These are phyloP conservation scores for Trypoxylon attenuatum DNA, from an alignment of 2,888 invertebrate genomes.

Conservation along the genomic window DNA sequence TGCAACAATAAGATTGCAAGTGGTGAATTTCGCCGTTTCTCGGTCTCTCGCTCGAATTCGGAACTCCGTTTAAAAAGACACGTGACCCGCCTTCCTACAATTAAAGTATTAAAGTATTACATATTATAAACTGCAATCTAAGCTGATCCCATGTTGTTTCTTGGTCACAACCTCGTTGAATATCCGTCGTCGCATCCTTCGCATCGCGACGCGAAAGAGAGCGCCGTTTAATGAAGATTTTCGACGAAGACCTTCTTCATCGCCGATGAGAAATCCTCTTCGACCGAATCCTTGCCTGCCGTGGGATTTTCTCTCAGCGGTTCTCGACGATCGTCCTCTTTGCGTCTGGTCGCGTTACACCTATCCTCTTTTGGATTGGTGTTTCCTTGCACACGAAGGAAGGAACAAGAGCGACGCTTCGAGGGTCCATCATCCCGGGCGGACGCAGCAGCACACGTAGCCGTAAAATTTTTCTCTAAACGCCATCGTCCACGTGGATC, in stretches of 20 bases:
- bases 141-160: constrained; percentile 71
- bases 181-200: constrained; percentile 19
- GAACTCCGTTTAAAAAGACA: constrained; percentile 39
- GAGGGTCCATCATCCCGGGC: constrained; percentile 56
- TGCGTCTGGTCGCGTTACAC: neutral
- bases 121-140: constrained; percentile 69
- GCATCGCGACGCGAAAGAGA: constrained; percentile 15
- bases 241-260: constrained; percentile 44
- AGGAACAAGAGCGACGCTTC: constrained; percentile 30
- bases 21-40: constrained; percentile 5
- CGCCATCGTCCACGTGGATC: constrained; percentile 38
- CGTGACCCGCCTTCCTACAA: constrained; percentile 43
- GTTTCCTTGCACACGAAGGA: constrained; percentile 6
- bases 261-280: constrained; percentile 28
- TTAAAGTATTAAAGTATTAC: constrained; percentile 58
- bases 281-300: constrained; percentile 13
- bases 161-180: constrained; percentile 72
- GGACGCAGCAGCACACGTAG: constrained; percentile 54
- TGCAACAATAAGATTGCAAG: constrained; percentile 9
- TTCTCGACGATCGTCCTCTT: constrained; percentile 15
- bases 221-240: constrained; percentile 32
- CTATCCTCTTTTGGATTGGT: too few species aligned
- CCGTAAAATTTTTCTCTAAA: constrained; percentile 46
- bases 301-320: constrained; percentile 22
- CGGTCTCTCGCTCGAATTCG: constrained; percentile 20